phyloP scores from a whole-genome alignment of 2,888 invertebrate genomes.

The Latheticus oryzae region DNA sequence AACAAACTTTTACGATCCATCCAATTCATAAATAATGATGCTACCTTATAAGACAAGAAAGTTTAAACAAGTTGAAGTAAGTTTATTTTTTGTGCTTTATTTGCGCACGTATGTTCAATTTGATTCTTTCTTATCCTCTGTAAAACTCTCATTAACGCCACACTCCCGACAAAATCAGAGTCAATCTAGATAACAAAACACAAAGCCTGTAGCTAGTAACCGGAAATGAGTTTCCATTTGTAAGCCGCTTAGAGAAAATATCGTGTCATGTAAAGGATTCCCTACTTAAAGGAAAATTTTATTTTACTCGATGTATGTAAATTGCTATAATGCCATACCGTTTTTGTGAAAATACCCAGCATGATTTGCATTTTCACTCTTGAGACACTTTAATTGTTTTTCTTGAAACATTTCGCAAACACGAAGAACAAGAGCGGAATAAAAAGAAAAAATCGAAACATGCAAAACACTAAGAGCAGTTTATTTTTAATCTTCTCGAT shows the following conservation, averaged over 20 bases:
- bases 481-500: too few relatives aligned
- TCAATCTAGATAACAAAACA: conserved; percentile 43
- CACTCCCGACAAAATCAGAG: conserved; percentile 32
- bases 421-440: background rate
- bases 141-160: conserved; percentile 44
- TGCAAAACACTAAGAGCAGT: too few relatives aligned
- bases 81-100: too few relatives aligned
- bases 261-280: conserved; percentile 31
- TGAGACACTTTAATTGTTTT: conserved; percentile 21
- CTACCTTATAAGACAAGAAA: too few relatives aligned
- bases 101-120: conserved; percentile 10
- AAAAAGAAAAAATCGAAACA: background rate
- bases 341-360: conserved; percentile 21
- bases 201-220: conserved; percentile 32
- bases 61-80: too few relatives aligned
- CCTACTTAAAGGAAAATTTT: conserved; percentile 23
- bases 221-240: conserved; percentile 43
- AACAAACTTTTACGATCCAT: too few relatives aligned
- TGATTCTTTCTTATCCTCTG: conserved; percentile 32
- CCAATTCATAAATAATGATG: too few relatives aligned
- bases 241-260: conserved; percentile 43
- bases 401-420: conserved; percentile 18
- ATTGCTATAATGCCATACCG: conserved; percentile 25
- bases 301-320: conserved; percentile 33
- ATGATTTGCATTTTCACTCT: conserved; percentile 33